phyloP scores from a whole-genome alignment of 1,140 invertebrate genomes.

The Neelides sp. region DNA sequence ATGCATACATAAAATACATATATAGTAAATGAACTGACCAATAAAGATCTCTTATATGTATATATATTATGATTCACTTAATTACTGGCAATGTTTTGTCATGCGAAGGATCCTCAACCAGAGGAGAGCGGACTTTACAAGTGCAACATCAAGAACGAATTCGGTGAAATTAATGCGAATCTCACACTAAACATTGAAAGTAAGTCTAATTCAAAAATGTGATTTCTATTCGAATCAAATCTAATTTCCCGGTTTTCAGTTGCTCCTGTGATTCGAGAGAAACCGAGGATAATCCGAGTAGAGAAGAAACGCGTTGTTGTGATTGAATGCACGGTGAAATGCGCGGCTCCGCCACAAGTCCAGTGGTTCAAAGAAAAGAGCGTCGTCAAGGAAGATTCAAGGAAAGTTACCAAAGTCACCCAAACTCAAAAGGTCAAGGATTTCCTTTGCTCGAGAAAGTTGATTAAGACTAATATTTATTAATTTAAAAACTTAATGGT shows the following conservation, averaged over 20 bases:
- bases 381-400: conserved; percentile 58
- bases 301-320: conserved; percentile 78
- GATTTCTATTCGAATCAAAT: background rate
- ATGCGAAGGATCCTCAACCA: conserved; percentile 62
- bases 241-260: conserved; percentile 44
- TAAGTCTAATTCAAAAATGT: conserved; percentile 50
- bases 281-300: conserved; percentile 75
- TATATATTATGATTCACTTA: background rate
- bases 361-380: conserved; percentile 77
- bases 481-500: background rate
- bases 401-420: conserved; percentile 60
- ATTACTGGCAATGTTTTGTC: conserved; percentile 5
- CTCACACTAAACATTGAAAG: conserved; percentile 95
- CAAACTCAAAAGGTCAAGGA: conserved; percentile 58
- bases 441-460: background rate
- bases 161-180: conserved; percentile 92
- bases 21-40: background rate
- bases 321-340: conserved; percentile 77
- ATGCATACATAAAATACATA: background rate
- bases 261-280: conserved; percentile 84
- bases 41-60: conserved; percentile 9
- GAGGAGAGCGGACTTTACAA: conserved; percentile 96
- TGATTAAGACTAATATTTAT: background rate
- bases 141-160: conserved; percentile 89
- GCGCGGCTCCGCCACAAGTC: conserved; percentile 72